These are phyloP conservation scores for Galago senegalensis DNA, from an alignment of 2,797 vertebrate genomes.

Conservation along the genomic window DNA sequence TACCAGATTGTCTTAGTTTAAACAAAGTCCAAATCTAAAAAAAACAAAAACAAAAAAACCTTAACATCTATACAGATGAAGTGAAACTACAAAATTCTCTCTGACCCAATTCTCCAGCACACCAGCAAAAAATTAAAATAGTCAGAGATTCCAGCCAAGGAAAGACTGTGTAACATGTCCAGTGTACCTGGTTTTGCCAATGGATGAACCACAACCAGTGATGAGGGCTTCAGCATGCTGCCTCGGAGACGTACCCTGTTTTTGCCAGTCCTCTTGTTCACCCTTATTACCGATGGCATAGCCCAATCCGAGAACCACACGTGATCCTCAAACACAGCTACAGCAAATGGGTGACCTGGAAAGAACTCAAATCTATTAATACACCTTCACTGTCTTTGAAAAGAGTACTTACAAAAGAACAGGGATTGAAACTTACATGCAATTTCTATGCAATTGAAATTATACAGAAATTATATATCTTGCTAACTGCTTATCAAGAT, in stretches of 20 bases:
- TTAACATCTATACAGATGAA: neutral
- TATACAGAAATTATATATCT: too few relatives aligned
- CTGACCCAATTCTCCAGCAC: neutral
- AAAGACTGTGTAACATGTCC: conserved; percentile 75
- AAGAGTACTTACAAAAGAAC: neutral
- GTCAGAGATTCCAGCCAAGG: conserved; percentile 63
- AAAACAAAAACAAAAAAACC: neutral
- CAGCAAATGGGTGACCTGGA: conserved; percentile 93
- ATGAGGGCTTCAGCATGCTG: conserved; percentile 93
- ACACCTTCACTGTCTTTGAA: neutral
- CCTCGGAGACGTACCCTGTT: conserved; percentile 91
- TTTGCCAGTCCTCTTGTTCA: conserved; percentile 94
- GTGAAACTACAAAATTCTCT: neutral
- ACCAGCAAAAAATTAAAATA: neutral
- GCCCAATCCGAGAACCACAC: conserved; percentile 95
- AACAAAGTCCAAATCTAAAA: neutral
- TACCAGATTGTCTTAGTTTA: conserved; percentile 13
- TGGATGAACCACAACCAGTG: conserved; percentile 95
- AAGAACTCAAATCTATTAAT: conserved; percentile 66
- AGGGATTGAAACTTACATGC: neutral
- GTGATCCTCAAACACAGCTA: conserved; percentile 95
- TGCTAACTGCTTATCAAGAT: neutral
- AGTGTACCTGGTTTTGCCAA: conserved; percentile 96
- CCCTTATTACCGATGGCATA: conserved; percentile 90
- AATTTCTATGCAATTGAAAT: neutral